Base-by-base conservation (phyloP, 1,140 invertebrate genomes). In the Cepaea nemoralis region DNA sequence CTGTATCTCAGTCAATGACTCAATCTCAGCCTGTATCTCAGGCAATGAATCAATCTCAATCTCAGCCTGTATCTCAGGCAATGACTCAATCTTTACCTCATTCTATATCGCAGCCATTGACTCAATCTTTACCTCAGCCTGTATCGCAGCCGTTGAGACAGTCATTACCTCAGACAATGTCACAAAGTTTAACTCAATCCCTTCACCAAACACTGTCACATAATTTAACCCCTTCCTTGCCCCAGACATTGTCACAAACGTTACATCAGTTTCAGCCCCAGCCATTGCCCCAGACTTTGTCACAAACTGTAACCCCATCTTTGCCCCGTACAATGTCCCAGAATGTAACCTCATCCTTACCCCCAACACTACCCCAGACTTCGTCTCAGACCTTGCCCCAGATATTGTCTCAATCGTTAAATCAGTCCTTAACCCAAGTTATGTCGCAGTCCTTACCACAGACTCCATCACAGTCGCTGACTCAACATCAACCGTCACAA, bases 361-460 rank as follows among this genome's bases (percentile, higher is more conserved):
- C 40, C 14, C 73, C 48, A 35, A 12, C n/a, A 6, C 14, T 75
- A 2, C 24, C 31, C 1, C 73, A 27, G 16, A 16, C 73, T 24
- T 1, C 35, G 50, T 3, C 45, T 50, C 35, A 75, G 12, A 31
- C 73, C 2, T 22, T 50, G 42, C 39, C 71, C 42, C 39, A 45
- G 71, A 2, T 27, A 6, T 27, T 74, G 16, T 27, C n/a, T 10
- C 73, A n/a, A 35, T 33, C 42, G 2, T 24, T 75, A 35, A 3
- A 2, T 37, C 73, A 45, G 1, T 45, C 33, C 31, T 6, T 55
- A n/a, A 31, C 39, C 2, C n/a, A 6, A 75, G 6, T 45, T 0
- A 31, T 75, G 31, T 24, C 73, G 1, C 73, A 75, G 73, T 10
- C 73, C n/a, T 45, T 48, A 45, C 71, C 71, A 42, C 71, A 35